A percentile compares a stretch with the other conserved stretches of the same genome.
Conservation (phyloP, 2,797 vertebrate species). For the Heterohyrax brucei region DNA sequence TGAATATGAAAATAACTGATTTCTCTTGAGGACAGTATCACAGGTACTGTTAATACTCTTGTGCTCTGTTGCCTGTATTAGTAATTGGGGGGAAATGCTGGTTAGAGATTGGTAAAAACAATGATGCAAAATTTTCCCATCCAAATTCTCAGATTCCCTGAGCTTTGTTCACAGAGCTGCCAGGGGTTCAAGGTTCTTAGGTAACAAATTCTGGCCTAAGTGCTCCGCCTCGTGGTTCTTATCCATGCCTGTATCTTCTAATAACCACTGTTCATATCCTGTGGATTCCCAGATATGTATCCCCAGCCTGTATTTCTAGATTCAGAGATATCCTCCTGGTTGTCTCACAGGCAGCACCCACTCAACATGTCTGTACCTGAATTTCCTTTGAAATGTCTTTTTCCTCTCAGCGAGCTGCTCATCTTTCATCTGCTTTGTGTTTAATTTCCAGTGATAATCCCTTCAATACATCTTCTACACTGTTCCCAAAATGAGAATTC, state of each 20-base stretch:
- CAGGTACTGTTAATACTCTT: not conserved
- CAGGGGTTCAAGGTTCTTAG: not conserved
- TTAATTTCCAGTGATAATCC: not conserved
- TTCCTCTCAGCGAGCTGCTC: not conserved
- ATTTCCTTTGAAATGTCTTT: not conserved
- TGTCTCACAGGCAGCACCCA: not conserved
- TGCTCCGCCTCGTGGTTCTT: not conserved
- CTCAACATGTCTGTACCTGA: not conserved
- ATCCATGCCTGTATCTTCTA: not conserved
- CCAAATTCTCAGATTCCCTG: not conserved
- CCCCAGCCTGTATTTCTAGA: not conserved
- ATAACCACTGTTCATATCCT: not conserved
- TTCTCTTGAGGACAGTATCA: not conserved
- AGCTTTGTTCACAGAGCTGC: not conserved
- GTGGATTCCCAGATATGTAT: not conserved
- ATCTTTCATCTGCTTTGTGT: not conserved
- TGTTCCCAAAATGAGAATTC: too few relatives aligned
- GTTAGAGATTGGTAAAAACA: not conserved
- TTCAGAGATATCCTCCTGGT: not conserved
- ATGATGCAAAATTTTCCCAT: not conserved
- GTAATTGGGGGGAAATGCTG: constrained; percentile 23
- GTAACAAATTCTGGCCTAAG: not conserved
- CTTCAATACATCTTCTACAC: not conserved
- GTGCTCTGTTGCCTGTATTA: not conserved
- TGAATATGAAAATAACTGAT: not conserved